Base-by-base conservation (phyloP, 2,113 vertebrate genomes). In the Larimichthys crocea region DNA sequence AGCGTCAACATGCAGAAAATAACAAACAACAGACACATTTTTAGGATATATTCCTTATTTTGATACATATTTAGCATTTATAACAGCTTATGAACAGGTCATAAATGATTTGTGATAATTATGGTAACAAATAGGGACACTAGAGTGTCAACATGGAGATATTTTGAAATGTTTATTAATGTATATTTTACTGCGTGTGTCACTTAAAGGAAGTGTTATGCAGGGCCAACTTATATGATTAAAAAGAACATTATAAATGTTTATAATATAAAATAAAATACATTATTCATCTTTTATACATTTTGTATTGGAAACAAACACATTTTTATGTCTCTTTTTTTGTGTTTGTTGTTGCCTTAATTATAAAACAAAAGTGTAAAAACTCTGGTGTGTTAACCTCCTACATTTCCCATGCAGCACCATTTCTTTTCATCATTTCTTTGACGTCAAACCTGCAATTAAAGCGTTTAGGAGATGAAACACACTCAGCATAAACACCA, bases 391-490 rank as follows among this genome's bases (percentile, higher is more conserved):
- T 86, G 80, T 82, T 89, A 71, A 31, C 12, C 22, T 68, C 56
- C 63, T 59, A n/a, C 56, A 55, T 49, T 64, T 7, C 44, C 26
- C 22, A 24, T n/a, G 48, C 50, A 60, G 5, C 57, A n/a, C 9
- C 31, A 53, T 53, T 73, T 6, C 65, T 66, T 61, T 55, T 80
- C 76, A 63, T 26, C 8, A 35, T 75, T 64, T 50, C 49, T 72
- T 22, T 75, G 79, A 71, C 35, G 35, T 55, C 72, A 12, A 72
- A 64, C 74, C 69, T 69, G 49, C 53, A 89, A 83, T 85, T 89
- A 86, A 80, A 78, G 66, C 24, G 3, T 72, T 78, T 65, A 2
- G 20, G 0, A 24, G 71, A 83, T 76, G 85, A 64, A 73, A 24
- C 70, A 57, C 65, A 31, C 48, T 24, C 60, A 62, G 17, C 59